Evolutionary conservation across 2,888 invertebrate species (phyloP), one percentile per base, ranked within the genome.

Genomic region (Ectobius pallidus): DNA sequence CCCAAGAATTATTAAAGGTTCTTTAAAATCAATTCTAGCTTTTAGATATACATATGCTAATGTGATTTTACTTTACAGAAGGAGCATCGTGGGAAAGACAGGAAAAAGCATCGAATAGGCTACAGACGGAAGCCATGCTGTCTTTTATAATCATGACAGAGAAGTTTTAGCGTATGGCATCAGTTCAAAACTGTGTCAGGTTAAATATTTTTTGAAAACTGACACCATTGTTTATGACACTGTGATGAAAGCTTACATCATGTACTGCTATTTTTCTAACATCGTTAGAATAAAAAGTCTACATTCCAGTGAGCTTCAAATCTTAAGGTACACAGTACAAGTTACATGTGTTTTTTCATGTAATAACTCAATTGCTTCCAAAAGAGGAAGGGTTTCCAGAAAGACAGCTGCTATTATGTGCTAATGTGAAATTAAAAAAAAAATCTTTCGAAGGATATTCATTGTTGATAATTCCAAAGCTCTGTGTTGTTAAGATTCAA

Each of bases 81-180:
- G 83, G 91, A 91, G 79, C 90, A 90, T 79, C 89, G 91, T 80
- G 92, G 92, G 76, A 92, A 91, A 83, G 89, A 89, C 82, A 90
- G 87, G 82, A 87, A 87, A 81, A 87, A 86, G 82, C 44, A 27
- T 44, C 55, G 74, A 62, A 73, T 75, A 30, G 73, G 74, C 61
- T 69, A 73, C 27, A 69, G 73, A 46, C 58, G 71, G 70, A 75
- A 72, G 49, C 72, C 39, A 30, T 76, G 76, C 52, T 72, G 71
- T 70, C 69, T 76, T 46, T 75, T 76, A 74, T 76, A 76, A 75
- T 46, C 46, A 46, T n/a, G 18, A 27, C 16, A 42, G 32, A 32
- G 16, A 63, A 39, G 3, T 7, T 44, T 3, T 42, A 65, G n/a
- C 27, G 2, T 30, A 16, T 30, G 65, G 44, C 62, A 42, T n/a